Evolutionary conservation across 1,140 invertebrate species (phyloP).

Genomic region (Phthorimaea operculella): DNA sequence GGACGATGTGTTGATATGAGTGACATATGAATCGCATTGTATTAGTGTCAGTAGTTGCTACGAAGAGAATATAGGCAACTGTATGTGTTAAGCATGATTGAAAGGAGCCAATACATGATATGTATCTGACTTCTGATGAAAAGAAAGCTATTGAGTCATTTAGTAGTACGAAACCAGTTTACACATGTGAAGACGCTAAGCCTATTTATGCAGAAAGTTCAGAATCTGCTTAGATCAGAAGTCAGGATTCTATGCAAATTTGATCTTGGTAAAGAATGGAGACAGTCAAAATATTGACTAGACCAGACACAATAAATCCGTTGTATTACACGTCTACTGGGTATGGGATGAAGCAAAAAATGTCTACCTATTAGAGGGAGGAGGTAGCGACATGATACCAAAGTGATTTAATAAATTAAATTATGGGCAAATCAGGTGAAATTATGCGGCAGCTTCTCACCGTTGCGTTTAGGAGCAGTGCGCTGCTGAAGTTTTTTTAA

Average conservation of each 20-base stretch:
- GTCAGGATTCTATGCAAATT: not conserved
- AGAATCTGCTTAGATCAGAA: too few relatives aligned
- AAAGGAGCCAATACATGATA: not conserved
- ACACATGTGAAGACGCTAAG: too few relatives aligned
- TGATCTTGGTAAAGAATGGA: not conserved
- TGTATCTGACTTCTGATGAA: not conserved
- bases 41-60: conserved; percentile 20
- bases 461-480: too few relatives aligned
- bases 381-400: too few relatives aligned
- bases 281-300: not conserved
- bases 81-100: not conserved
- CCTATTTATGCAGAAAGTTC: too few relatives aligned
- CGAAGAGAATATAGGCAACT: not conserved
- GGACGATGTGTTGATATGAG: conserved; percentile 31
- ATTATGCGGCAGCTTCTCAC: too few relatives aligned
- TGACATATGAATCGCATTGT: conserved; percentile 40
- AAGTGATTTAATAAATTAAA: too few relatives aligned
- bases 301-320: conserved; percentile 31
- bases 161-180: too few relatives aligned
- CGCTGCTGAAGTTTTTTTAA: too few relatives aligned
- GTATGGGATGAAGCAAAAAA: conserved; percentile 38
- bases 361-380: conserved; percentile 41
- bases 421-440: too few relatives aligned
- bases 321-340: conserved; percentile 40
- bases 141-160: not conserved